A percentile compares a stretch with the other conserved stretches of the same genome.
Conservation (phyloP, 2,113 vertebrate genomes). For the Pedetes capensis region DNA sequence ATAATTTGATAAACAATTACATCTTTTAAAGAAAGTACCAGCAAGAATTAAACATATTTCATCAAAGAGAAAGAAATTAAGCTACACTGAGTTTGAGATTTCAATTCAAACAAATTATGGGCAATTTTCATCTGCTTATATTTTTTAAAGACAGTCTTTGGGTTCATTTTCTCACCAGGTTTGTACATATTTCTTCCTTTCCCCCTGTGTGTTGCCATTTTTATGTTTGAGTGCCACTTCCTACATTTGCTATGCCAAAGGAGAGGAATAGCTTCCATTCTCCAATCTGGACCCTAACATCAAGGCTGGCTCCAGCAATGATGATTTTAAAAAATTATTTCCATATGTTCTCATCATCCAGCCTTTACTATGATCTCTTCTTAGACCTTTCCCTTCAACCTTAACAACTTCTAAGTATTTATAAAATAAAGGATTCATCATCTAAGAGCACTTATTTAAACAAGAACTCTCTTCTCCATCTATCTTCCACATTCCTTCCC, state of each 20-base stretch:
- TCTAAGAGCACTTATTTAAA: neutral
- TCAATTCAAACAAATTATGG: constrained; percentile 55
- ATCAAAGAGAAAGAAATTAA: constrained; percentile 46
- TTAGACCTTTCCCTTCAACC: neutral
- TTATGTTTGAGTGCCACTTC: neutral
- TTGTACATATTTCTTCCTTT: constrained; percentile 35
- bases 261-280: neutral
- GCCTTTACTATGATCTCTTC: neutral
- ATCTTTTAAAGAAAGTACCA: constrained; percentile 40
- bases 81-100: constrained; percentile 28
- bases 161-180: constrained; percentile 29
- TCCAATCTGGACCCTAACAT: neutral
- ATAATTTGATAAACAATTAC: constrained; percentile 19
- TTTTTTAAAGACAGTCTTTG: neutral
- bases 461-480: neutral
- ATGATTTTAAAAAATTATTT: constrained; percentile 23
- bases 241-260: constrained; percentile 17
- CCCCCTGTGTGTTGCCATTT: constrained; percentile 33
- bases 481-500: neutral
- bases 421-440: constrained; percentile 8
- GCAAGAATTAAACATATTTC: constrained; percentile 47
- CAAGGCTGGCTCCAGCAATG: neutral
- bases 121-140: constrained; percentile 14
- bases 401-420: constrained; percentile 20
- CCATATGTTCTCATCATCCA: neutral